phyloP scores from a whole-genome alignment of 2,797 vertebrate genomes.

The Gastrophryne carolinensis region DNA sequence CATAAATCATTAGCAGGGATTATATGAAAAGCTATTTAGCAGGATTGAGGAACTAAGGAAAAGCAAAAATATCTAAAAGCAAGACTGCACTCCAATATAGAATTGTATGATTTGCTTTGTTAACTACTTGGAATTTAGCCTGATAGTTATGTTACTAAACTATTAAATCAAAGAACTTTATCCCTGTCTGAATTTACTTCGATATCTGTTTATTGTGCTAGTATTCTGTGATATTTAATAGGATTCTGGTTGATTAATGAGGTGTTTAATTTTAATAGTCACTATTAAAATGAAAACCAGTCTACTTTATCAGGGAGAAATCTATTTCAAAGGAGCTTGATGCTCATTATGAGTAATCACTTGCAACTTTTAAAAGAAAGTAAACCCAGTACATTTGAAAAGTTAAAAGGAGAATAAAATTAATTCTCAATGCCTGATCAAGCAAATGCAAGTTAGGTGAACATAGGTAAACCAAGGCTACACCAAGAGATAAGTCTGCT shows the following conservation, averaged over 20 bases:
- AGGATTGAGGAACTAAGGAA: too few species aligned
- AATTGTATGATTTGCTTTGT: slow-evolving; percentile 17
- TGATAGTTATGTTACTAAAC: slow-evolving; percentile 32
- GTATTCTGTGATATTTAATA: slow-evolving; percentile 59
- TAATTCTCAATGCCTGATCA: neutral
- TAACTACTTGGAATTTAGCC: slow-evolving; percentile 28
- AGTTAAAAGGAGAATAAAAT: neutral
- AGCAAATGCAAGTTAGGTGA: neutral
- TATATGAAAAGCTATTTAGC: too few species aligned
- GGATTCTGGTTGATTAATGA: slow-evolving; percentile 67
- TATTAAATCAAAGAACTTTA: slow-evolving; percentile 41
- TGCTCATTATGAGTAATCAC: slow-evolving; percentile 72
- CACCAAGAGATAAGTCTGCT: too few species aligned
- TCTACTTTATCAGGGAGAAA: slow-evolving; percentile 61
- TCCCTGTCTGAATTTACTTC: slow-evolving; percentile 37
- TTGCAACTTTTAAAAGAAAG: slow-evolving; percentile 59
- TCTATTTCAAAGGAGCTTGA: slow-evolving; percentile 64
- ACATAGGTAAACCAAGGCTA: neutral
- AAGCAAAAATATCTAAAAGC: neutral
- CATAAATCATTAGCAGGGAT: too few species aligned
- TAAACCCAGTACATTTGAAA: slow-evolving; percentile 53
- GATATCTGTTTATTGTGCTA: slow-evolving; percentile 47
- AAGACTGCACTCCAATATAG: neutral
- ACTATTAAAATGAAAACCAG: slow-evolving; percentile 55
- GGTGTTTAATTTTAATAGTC: slow-evolving; percentile 63